phyloP scores from a whole-genome alignment of 2,888 invertebrate species.

The Chrysopilus asiliformis region DNA sequence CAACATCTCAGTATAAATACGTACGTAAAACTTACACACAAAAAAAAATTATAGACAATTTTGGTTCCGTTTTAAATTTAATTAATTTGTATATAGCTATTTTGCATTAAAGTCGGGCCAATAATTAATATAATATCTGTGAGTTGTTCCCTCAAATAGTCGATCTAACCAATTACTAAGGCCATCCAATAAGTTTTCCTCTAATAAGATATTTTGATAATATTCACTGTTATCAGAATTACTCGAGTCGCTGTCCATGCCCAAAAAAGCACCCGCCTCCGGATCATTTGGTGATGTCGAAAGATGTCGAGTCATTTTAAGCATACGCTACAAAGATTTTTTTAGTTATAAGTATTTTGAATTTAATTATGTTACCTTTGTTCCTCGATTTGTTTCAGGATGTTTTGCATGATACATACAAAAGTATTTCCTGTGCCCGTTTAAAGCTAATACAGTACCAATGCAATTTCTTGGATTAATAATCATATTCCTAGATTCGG shows the following conservation, averaged over 20 bases:
- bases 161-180: constrained; percentile 94
- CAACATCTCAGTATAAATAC: no score
- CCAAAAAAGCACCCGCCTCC: constrained; percentile 75
- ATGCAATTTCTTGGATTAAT: constrained; percentile 96
- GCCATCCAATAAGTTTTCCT: constrained; percentile 77
- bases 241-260: constrained; percentile 56
- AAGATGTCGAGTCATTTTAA: constrained; percentile 50
- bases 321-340: constrained; percentile 47
- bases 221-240: constrained; percentile 40
- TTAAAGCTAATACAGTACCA: constrained; percentile 88
- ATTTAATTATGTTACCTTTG: constrained; percentile 40
- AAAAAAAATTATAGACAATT: no score
- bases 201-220: constrained; percentile 41
- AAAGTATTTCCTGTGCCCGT: constrained; percentile 95
- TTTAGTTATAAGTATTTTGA: background rate
- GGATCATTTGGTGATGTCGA: constrained; percentile 45
- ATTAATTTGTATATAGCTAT: no score
- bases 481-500: constrained; percentile 65
- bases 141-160: constrained; percentile 89
- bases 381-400: constrained; percentile 59
- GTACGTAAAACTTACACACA: no score
- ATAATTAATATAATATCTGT: constrained; percentile 90
- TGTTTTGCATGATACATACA: constrained; percentile 98
- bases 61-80: no score
- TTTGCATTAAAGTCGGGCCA: constrained; percentile 95